These are phyloP conservation scores for Nymphalis polychloros DNA, from an alignment of 2,888 invertebrate genomes.

Conservation along the genomic window DNA sequence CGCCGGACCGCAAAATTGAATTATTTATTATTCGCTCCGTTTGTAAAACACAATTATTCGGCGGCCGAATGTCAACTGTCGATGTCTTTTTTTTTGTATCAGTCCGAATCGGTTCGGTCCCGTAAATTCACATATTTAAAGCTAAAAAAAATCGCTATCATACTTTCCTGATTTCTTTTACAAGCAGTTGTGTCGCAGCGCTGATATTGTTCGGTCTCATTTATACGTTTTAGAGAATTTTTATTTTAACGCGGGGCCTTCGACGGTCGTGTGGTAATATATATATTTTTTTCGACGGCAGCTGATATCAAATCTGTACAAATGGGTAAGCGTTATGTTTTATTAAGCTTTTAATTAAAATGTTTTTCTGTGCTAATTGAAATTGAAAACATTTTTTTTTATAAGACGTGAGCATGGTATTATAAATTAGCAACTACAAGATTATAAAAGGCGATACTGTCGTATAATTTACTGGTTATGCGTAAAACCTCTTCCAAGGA, in stretches of 20 bases:
- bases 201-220: slow-evolving; percentile 47
- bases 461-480: slow-evolving; percentile 58
- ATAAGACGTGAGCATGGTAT: slow-evolving; percentile 32
- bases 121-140: slow-evolving; percentile 52
- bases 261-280: slow-evolving; percentile 29
- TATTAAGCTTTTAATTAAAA: slow-evolving; percentile 32
- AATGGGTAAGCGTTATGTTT: slow-evolving; percentile 45
- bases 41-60: slow-evolving; percentile 69
- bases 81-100: slow-evolving; percentile 53
- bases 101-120: slow-evolving; percentile 52
- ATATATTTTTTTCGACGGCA: slow-evolving; percentile 34
- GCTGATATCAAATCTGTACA: slow-evolving; percentile 35
- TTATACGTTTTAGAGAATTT: slow-evolving; percentile 42
- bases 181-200: slow-evolving; percentile 51
- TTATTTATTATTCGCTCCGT: slow-evolving; percentile 71
- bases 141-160: slow-evolving; percentile 48
- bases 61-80: slow-evolving; percentile 51
- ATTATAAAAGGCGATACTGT: slow-evolving; percentile 44
- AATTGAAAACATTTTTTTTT: slow-evolving; percentile 27
- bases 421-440: slow-evolving; percentile 34
- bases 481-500: slow-evolving; percentile 59
- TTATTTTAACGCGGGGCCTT: slow-evolving; percentile 27
- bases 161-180: slow-evolving; percentile 51
- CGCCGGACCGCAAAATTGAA: slow-evolving; percentile 72
- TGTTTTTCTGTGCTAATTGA: slow-evolving; percentile 12